A percentile compares a stretch with the other conserved stretches of the same genome.
Conservation (phyloP, 2,797 vertebrate genomes). For the Rallus crepitans region DNA sequence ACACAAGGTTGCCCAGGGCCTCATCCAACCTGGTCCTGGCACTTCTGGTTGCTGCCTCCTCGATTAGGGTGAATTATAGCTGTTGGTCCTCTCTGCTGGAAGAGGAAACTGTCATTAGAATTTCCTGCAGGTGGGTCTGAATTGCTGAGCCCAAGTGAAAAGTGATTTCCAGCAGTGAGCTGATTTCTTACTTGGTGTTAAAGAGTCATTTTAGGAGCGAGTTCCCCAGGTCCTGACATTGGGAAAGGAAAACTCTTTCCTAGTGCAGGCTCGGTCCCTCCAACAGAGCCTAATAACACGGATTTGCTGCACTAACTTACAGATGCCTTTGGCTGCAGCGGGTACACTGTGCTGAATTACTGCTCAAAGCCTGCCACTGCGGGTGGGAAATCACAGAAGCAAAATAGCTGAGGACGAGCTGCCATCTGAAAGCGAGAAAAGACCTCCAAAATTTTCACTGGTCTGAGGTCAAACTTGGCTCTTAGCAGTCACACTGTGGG, state of each 20-base stretch:
- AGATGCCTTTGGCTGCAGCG: neutral
- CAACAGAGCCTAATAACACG: neutral
- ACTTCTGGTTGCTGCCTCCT: neutral
- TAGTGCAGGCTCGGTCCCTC: neutral
- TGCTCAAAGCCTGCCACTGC: neutral
- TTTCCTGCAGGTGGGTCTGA: constrained; percentile 53
- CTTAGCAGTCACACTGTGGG: rapidly evolving
- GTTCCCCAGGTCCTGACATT: neutral
- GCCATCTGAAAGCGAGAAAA: neutral
- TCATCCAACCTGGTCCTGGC: too few relatives aligned
- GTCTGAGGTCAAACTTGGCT: neutral
- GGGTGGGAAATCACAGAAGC: neutral
- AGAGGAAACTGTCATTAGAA: constrained; percentile 22
- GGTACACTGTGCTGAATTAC: neutral
- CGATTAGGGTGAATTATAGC: neutral
- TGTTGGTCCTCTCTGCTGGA: neutral
- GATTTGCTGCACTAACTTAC: neutral
- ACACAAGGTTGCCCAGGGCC: too few relatives aligned
- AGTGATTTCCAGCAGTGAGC: neutral
- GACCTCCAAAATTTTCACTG: neutral
- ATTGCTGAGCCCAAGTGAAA: neutral
- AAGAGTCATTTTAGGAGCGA: neutral
- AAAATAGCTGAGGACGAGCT: neutral
- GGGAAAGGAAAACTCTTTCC: neutral
- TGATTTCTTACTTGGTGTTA: neutral